Percentiles rank a stretch among this genome's conserved stretches.
Evolutionary conservation across 2,888 invertebrate genomes (phyloP).

Genomic region (Tachina fera): DNA sequence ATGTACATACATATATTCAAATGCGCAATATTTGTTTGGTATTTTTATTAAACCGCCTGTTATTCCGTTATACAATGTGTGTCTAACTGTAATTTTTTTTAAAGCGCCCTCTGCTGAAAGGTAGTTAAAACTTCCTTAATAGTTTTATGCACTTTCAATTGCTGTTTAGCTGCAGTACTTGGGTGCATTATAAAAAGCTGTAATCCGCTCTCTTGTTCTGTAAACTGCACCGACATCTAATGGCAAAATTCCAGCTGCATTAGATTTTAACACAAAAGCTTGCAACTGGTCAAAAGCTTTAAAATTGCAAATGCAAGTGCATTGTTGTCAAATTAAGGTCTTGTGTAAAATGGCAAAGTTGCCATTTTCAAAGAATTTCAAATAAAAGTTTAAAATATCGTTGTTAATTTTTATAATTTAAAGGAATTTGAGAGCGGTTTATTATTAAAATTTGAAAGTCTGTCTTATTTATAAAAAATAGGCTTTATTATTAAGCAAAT

Average conservation of each 20-base stretch:
- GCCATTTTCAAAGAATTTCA: slow-evolving; percentile 19
- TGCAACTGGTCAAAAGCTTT: slow-evolving; percentile 39
- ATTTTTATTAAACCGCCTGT: too few relatives aligned
- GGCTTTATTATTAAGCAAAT: not conserved
- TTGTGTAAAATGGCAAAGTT: not conserved
- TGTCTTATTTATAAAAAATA: too few relatives aligned
- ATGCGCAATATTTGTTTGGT: slow-evolving; percentile 1
- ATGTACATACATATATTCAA: not conserved
- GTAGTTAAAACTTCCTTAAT: not conserved
- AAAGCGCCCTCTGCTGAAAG: slow-evolving; percentile 30
- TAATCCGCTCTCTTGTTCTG: slow-evolving; percentile 18
- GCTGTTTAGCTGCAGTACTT: not conserved
- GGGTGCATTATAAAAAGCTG: slow-evolving; percentile 36
- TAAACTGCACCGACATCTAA: slow-evolving; percentile 47
- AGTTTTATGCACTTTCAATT: slow-evolving; percentile 44
- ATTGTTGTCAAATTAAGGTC: not conserved
- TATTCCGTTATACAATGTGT: not conserved
- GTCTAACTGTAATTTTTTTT: not conserved
- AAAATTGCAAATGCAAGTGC: slow-evolving; percentile 28
- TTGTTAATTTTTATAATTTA: too few relatives aligned
- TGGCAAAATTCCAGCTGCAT: slow-evolving; percentile 47
- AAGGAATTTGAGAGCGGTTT: not conserved
- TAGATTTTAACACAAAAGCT: slow-evolving; percentile 55
- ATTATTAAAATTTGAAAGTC: not conserved
- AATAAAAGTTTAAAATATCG: not conserved